These are phyloP conservation scores for Pseudomugil gertrudae DNA, from an alignment of 2,797 vertebrate species.

Conservation along the genomic window DNA sequence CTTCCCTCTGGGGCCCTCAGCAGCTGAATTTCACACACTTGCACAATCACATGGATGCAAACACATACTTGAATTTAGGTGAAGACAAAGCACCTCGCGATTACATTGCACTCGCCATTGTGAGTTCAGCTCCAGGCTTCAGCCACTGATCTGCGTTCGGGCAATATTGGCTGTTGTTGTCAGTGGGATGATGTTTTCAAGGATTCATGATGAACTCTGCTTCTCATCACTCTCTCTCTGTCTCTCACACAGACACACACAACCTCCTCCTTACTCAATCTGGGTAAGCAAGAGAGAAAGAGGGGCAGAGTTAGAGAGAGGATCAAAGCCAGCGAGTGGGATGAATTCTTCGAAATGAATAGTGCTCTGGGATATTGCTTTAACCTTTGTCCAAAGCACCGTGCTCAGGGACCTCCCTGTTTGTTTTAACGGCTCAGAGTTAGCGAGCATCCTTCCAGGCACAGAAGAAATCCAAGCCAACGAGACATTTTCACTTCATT, in stretches of 20 bases:
- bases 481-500: constrained; percentile 53
- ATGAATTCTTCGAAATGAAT: constrained; percentile 81
- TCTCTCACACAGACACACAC: constrained; percentile 30
- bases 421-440: constrained; percentile 81
- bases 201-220: constrained; percentile 50
- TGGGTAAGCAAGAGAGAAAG: constrained; percentile 59
- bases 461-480: constrained; percentile 65
- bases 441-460: constrained; percentile 72
- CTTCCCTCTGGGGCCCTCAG: constrained; percentile 71
- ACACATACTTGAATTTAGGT: constrained; percentile 36
- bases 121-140: constrained; percentile 36
- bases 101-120: constrained; percentile 45
- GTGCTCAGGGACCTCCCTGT: constrained; percentile 79
- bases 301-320: constrained; percentile 62
- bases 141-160: constrained; percentile 12
- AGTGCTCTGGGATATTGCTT: constrained; percentile 82
- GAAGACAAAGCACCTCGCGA: constrained; percentile 39
- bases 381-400: constrained; percentile 83
- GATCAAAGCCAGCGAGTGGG: constrained; percentile 79
- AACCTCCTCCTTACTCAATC: constrained; percentile 62
- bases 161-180: constrained; percentile 38
- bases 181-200: constrained; percentile 52
- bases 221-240: constrained; percentile 17
- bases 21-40: constrained; percentile 61
- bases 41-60: constrained; percentile 12